A percentile compares a stretch with the other conserved stretches of the same genome.
These are phyloP conservation scores for Brenthis daphne DNA, from an alignment of 2,888 invertebrate genomes.

Conservation along the genomic window DNA sequence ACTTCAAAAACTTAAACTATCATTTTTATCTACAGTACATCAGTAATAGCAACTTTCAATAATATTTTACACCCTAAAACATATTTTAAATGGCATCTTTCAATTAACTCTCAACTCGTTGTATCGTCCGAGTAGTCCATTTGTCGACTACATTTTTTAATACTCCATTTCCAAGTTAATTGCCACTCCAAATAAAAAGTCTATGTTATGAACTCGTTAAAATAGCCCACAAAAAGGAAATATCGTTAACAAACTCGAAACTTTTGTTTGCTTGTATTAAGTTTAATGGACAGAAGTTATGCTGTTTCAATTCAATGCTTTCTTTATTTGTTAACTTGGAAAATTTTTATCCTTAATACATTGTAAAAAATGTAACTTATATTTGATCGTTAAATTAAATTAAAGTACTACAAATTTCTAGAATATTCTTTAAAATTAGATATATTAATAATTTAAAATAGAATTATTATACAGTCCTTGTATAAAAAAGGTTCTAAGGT, in stretches of 20 bases:
- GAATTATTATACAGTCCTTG: too few relatives aligned
- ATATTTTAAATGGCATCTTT: background rate
- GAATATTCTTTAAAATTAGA: too few relatives aligned
- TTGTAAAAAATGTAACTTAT: background rate
- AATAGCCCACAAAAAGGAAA: slow-evolving; percentile 30
- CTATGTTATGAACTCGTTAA: slow-evolving; percentile 33
- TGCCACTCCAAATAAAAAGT: slow-evolving; percentile 35
- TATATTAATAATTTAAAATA: too few relatives aligned
- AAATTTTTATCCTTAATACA: slow-evolving; percentile 1
- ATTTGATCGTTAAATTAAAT: slow-evolving; percentile 1
- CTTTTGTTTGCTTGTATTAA: slow-evolving; percentile 26
- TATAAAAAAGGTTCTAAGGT: too few relatives aligned
- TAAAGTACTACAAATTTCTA: too few relatives aligned
- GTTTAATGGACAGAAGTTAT: slow-evolving; percentile 27
- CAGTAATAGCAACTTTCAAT: too few relatives aligned
- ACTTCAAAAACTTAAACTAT: too few relatives aligned
- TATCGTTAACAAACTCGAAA: slow-evolving; percentile 33
- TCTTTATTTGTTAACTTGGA: slow-evolving; percentile 5
- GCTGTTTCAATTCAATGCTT: slow-evolving; percentile 24
- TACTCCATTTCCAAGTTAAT: slow-evolving; percentile 33
- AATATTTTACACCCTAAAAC: too few relatives aligned
- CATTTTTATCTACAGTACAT: too few relatives aligned
- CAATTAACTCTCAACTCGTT: background rate
- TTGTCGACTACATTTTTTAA: slow-evolving; percentile 38
- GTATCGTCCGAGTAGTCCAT: slow-evolving; percentile 19